Evolutionary conservation across 2,113 vertebrate genomes (phyloP).

Genomic region (Nothoprocta pentlandii): DNA sequence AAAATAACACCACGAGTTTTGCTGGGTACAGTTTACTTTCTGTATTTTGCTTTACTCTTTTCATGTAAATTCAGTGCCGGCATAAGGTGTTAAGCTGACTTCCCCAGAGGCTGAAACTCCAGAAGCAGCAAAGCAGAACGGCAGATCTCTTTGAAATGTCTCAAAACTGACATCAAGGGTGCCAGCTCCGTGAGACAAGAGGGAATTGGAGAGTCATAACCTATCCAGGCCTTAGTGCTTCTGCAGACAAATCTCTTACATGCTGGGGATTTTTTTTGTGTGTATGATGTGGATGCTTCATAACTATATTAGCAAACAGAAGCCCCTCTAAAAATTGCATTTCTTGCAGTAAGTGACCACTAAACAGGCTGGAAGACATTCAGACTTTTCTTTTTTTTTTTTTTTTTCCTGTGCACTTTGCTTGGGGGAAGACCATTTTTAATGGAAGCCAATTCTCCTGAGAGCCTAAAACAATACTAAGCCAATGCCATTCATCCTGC

Average conservation of each 20-base stretch:
- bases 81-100: constrained; percentile 23
- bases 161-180: constrained; percentile 17
- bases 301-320: neutral
- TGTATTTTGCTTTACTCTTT: constrained; percentile 56
- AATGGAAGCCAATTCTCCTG: neutral
- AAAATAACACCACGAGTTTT: constrained; percentile 70
- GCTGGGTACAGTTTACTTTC: constrained; percentile 56
- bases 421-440: neutral
- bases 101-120: constrained; percentile 11
- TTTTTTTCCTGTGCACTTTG: neutral
- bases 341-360: neutral
- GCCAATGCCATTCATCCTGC: constrained; percentile 22
- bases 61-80: constrained; percentile 37
- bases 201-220: neutral
- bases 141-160: neutral
- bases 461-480: constrained; percentile 42
- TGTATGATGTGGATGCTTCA: neutral
- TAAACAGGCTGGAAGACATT: neutral
- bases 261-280: neutral
- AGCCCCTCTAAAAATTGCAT: neutral
- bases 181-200: neutral
- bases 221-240: neutral
- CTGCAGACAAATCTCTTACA: neutral
- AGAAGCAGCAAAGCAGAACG: constrained; percentile 12
- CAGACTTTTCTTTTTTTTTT: neutral